Evolutionary conservation across 2,888 invertebrate genomes (phyloP), one percentile per base, ranked within the genome.

Genomic region (Tortricodes alternella): DNA sequence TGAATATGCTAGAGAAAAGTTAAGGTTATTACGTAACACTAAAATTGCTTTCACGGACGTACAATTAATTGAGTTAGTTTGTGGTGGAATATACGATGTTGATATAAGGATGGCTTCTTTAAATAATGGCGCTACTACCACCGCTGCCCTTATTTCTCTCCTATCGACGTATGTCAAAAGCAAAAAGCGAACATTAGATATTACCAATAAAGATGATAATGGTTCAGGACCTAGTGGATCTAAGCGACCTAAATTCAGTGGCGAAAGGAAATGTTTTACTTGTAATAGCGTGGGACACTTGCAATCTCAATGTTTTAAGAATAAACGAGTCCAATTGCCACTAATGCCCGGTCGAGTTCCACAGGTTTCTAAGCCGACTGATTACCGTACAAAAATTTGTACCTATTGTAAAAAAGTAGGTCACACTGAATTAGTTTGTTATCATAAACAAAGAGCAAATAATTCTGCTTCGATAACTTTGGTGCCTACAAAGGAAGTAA

Each of bases 1-100:
- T 32, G 62, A 65, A 53, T 60, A 63, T 43, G 64, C 56, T 1
- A 56, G 61, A 16, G 61, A 64, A 15, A 64, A 64, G 37, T 3
- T 64, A 11, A 46, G 61, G 32, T 23, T 62, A n/a, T 35, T 61
- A 23, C 38, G 44, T 6, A 49, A 24, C 29, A 63, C 63, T 9
- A 64, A 62, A 24, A 51, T 64, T 16, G 13, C 44, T 6, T 59
- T 61, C 43, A 46, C 57, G 3, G 59, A 63, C 11, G 9, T 11
- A 7, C 62, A 62, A 34, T 32, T 63, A 3, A 34, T 63, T 16
- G 63, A 63, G 11, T 21, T 62, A n/a, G 16, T 61, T 15, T 61
- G 63, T 16, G 63, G 61, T 7, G 58, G 61, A 2, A 56, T 61
- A 6, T 6, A 8, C 7, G 43, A 43, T 5, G 27, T 27, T n/a